Evolutionary conservation across 2,888 invertebrate genomes (phyloP).

Genomic region (Dicranocentrus wangi): DNA sequence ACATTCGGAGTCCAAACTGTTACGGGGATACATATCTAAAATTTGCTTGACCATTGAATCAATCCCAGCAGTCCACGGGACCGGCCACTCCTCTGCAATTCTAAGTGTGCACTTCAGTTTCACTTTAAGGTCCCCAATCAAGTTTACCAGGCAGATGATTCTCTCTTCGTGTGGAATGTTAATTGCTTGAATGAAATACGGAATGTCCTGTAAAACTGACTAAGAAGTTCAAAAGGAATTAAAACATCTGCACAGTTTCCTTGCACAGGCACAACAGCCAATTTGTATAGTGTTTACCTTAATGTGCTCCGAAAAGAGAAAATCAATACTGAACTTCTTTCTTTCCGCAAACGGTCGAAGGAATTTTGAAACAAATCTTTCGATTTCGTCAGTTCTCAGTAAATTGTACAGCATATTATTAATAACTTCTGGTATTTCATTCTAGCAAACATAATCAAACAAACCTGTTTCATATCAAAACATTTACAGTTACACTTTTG

Average conservation of each 20-base stretch:
- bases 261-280: too few relatives aligned
- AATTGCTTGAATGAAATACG: conserved; percentile 60
- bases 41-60: conserved; percentile 58
- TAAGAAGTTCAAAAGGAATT: conserved; percentile 28
- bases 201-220: conserved; percentile 65
- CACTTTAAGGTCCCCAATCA: conserved; percentile 43
- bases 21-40: conserved; percentile 34
- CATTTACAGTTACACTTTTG: too few relatives aligned
- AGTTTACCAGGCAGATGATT: conserved; percentile 61
- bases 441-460: conserved; percentile 51
- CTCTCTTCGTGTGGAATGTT: conserved; percentile 72
- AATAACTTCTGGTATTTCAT: conserved; percentile 67
- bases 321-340: conserved; percentile 64
- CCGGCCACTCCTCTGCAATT: conserved; percentile 71
- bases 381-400: conserved; percentile 67
- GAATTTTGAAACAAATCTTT: conserved; percentile 65
- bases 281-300: too few relatives aligned
- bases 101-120: conserved; percentile 54
- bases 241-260: neutral
- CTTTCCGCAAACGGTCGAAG: conserved; percentile 68
- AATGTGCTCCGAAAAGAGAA: conserved; percentile 64
- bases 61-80: conserved; percentile 69
- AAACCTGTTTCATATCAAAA: too few relatives aligned
- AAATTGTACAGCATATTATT: conserved; percentile 68
- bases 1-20: conserved; percentile 30